phyloP scores from a whole-genome alignment of 2,888 invertebrate species.

The Lasiommata megera region DNA sequence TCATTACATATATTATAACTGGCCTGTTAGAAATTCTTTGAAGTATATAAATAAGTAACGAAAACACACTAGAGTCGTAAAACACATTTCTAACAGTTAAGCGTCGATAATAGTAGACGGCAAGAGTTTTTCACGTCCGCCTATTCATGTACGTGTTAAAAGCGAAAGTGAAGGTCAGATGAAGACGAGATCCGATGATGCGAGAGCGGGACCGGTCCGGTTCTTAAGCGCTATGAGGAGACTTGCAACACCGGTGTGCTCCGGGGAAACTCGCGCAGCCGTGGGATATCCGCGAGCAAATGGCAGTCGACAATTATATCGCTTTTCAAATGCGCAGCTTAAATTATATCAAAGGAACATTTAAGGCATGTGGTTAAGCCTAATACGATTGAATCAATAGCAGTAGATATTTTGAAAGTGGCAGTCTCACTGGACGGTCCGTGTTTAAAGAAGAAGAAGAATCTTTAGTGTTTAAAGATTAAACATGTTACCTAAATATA shows the following conservation, averaged over 20 bases:
- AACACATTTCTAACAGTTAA: conserved; percentile 6
- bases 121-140: conserved; percentile 18
- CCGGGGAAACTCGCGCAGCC: conserved; percentile 27
- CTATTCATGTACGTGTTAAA: conserved; percentile 34
- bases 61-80: too few species aligned
- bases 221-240: conserved; percentile 22
- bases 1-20: too few species aligned
- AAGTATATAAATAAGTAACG: too few species aligned
- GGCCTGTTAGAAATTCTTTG: too few species aligned
- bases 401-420: background rate
- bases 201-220: conserved; percentile 34
- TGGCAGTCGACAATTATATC: conserved; percentile 21
- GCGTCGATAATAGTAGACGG: conserved; percentile 5
- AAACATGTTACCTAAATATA: too few species aligned
- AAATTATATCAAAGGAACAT: conserved; percentile 1
- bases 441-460: too few species aligned
- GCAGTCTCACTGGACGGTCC: background rate
- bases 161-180: conserved; percentile 53
- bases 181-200: conserved; percentile 40
- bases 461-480: background rate
- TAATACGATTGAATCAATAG: conserved; percentile 7
- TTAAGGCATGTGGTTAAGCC: conserved; percentile 1
- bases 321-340: conserved; percentile 14
- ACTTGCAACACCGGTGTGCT: conserved; percentile 26
- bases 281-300: conserved; percentile 25